phyloP scores from a whole-genome alignment of 53 echinoderm and acorn worm species.

The Echinometra lucunter region DNA sequence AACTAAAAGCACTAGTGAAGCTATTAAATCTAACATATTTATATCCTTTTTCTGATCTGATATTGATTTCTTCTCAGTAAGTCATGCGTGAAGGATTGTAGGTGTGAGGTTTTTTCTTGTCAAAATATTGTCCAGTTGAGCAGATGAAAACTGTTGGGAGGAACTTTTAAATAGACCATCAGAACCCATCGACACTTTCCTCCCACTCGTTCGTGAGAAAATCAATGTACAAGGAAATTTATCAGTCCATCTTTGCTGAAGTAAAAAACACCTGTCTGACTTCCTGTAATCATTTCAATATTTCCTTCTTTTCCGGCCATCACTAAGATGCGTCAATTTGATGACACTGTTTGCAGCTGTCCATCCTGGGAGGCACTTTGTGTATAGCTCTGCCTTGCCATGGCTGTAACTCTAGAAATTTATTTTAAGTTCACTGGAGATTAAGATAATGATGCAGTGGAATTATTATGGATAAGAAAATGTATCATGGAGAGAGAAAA shows the following conservation, averaged over 20 bases:
- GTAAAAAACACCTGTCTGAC: conserved; percentile 12
- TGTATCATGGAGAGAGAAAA: no score
- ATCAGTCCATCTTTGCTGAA: not conserved
- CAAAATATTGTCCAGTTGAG: not conserved
- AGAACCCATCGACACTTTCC: not conserved
- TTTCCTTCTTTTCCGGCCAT: conserved; percentile 17
- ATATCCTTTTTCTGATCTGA: not conserved
- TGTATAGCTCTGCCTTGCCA: conserved; percentile 13
- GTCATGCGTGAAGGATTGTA: not conserved
- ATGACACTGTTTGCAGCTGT: conserved; percentile 11
- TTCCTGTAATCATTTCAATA: conserved; percentile 27
- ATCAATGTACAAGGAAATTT: not conserved
- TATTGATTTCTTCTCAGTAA: not conserved
- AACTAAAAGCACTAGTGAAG: not conserved
- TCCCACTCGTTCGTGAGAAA: not conserved
- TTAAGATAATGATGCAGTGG: not conserved
- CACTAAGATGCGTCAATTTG: not conserved
- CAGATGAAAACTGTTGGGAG: no score
- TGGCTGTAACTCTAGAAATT: not conserved
- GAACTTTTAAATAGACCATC: not conserved
- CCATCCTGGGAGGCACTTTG: not conserved
- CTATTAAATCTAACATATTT: not conserved
- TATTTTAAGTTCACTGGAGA: not conserved
- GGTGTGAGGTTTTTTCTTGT: not conserved
- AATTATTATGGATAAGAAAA: not conserved